Evolutionary conservation across 2,797 vertebrate genomes (phyloP).

Genomic region (Jordanella pulchra): DNA sequence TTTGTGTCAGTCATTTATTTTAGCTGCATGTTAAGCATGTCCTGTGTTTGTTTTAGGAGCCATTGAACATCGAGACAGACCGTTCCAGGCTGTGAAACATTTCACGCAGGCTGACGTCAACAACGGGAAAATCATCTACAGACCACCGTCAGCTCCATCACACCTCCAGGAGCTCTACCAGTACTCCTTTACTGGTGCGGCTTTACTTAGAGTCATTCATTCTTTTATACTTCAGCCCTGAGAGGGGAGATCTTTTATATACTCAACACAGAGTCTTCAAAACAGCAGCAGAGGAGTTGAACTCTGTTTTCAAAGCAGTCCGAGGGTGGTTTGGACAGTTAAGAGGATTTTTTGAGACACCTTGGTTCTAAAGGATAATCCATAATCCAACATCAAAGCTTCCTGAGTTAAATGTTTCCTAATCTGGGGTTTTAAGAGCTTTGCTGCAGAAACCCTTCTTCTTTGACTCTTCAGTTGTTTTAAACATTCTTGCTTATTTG

Average conservation of each 20-base stretch:
- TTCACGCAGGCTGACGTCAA: conserved; percentile 93
- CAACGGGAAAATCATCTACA: conserved; percentile 85
- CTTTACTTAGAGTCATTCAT: not conserved
- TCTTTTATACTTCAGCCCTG: not conserved
- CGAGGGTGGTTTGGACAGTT: not conserved
- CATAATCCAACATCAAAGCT: conserved; percentile 50
- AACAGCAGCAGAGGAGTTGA: not conserved
- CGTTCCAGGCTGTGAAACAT: conserved; percentile 72
- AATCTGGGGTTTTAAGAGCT: conserved; percentile 37
- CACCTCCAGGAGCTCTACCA: conserved; percentile 91
- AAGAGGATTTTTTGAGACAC: conserved; percentile 1
- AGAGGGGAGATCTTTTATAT: not conserved
- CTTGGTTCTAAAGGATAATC: conserved; percentile 6
- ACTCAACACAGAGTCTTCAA: not conserved
- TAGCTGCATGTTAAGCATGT: not conserved
- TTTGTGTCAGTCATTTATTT: not conserved
- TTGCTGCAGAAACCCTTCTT: conserved; percentile 14
- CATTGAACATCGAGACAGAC: conserved; percentile 85
- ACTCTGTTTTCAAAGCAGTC: not conserved
- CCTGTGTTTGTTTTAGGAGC: conserved; percentile 73
- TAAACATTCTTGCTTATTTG: conserved; percentile 1
- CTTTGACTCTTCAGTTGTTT: conserved; percentile 21
- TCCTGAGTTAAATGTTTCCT: conserved; percentile 13
- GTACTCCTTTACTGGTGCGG: conserved; percentile 91
- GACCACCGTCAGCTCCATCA: conserved; percentile 85